A percentile compares a stretch with the other conserved stretches of the same genome.
These are phyloP conservation scores for Leptogaster cylindrica DNA, from an alignment of 2,888 invertebrate species.

Conservation along the genomic window DNA sequence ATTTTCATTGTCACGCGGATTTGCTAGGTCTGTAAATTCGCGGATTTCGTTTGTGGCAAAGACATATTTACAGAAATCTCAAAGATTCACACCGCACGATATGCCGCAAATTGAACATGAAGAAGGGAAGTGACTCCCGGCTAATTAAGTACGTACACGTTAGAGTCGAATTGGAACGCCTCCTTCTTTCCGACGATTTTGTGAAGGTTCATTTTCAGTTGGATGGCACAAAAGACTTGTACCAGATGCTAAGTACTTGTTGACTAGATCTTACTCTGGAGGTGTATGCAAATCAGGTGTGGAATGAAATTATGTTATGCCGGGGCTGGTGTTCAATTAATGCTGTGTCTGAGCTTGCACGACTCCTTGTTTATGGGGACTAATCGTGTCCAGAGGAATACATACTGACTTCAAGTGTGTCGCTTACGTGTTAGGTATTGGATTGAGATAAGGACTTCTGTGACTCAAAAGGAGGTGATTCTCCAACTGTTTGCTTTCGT, in stretches of 20 bases:
- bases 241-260: slow-evolving; percentile 42
- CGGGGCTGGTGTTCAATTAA: slow-evolving; percentile 46
- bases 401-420: slow-evolving; percentile 31
- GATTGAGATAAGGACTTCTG: slow-evolving; percentile 37
- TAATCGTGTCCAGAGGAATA: slow-evolving; percentile 44
- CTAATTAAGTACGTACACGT: slow-evolving; percentile 46
- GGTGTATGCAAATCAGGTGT: slow-evolving; percentile 48
- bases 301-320: slow-evolving; percentile 47
- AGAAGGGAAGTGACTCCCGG: slow-evolving; percentile 41
- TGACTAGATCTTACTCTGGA: slow-evolving; percentile 40
- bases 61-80: slow-evolving; percentile 34
- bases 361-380: slow-evolving; percentile 47
- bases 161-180: slow-evolving; percentile 40
- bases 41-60: slow-evolving; percentile 15
- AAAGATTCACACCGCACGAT: slow-evolving; percentile 44
- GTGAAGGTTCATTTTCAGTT: slow-evolving; percentile 14
- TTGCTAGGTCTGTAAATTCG: slow-evolving; percentile 9
- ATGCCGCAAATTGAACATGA: slow-evolving; percentile 45
- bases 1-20: slow-evolving; percentile 37
- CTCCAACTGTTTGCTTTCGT: slow-evolving; percentile 31
- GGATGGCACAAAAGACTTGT: slow-evolving; percentile 32
- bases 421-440: slow-evolving; percentile 36
- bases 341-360: slow-evolving; percentile 46
- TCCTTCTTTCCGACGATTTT: slow-evolving; percentile 9
- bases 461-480: not conserved